Conservation (phyloP, 2,888 invertebrate genomes). For the Cephus spinipes region DNA sequence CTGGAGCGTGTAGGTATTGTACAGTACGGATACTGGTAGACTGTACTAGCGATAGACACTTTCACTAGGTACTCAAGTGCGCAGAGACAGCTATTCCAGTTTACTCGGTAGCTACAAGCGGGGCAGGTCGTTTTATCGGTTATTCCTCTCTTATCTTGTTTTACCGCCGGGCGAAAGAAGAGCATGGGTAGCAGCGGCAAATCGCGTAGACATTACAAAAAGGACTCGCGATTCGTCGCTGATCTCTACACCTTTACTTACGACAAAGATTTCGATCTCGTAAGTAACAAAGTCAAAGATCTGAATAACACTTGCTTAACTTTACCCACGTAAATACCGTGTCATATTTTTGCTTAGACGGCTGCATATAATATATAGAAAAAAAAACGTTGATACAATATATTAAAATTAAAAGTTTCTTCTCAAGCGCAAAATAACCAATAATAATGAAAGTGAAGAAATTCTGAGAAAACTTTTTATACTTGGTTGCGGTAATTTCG, state of each 20-base stretch:
- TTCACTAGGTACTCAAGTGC: conserved; percentile 18
- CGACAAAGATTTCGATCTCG: conserved; percentile 74
- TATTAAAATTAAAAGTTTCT: background rate
- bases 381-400: background rate
- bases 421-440: background rate
- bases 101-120: background rate
- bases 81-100: background rate
- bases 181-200: conserved; percentile 57
- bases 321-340: background rate
- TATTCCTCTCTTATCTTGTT: background rate
- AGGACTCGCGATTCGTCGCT: conserved; percentile 84
- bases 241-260: conserved; percentile 89
- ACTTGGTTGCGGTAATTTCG: background rate
- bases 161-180: background rate
- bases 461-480: background rate
- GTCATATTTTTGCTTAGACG: background rate
- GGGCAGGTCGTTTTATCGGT: background rate
- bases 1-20: conserved; percentile 18
- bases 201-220: conserved; percentile 84
- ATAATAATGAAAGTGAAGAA: background rate
- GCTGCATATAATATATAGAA: background rate
- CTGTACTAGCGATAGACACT: conserved; percentile 14
- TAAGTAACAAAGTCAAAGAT: conserved; percentile 39
- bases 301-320: background rate
- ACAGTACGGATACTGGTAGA: background rate